These are phyloP conservation scores for Brachyhypopomus gauderio DNA, from an alignment of 2,113 vertebrate species.

Conservation along the genomic window DNA sequence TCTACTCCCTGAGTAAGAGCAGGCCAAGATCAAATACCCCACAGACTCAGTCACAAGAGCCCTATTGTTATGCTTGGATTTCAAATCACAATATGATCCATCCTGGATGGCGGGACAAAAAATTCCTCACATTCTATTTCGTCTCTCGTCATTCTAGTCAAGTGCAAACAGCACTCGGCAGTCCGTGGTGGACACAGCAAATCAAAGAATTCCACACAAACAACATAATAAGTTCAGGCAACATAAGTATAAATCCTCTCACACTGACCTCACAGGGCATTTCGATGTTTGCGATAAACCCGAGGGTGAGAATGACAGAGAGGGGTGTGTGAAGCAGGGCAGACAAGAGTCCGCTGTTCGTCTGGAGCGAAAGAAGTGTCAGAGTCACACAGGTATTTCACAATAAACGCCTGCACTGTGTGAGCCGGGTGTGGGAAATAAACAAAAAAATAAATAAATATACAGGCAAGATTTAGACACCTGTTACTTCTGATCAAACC, in stretches of 20 bases:
- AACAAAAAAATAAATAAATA: conserved; percentile 1
- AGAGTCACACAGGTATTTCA: conserved; percentile 77
- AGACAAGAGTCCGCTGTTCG: conserved; percentile 76
- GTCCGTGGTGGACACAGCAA: not conserved
- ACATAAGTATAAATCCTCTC: not conserved
- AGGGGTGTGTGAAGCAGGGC: conserved; percentile 41
- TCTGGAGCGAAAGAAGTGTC: conserved; percentile 63
- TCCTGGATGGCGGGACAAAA: conserved; percentile 1
- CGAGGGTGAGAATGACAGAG: conserved; percentile 54
- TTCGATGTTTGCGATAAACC: conserved; percentile 37
- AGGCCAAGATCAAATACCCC: conserved; percentile 11
- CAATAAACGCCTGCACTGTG: conserved; percentile 73
- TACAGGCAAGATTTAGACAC: conserved; percentile 57
- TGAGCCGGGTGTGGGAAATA: conserved; percentile 35
- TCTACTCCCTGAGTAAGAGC: conserved; percentile 26
- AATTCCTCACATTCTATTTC: conserved; percentile 27
- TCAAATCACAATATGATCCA: conserved; percentile 44
- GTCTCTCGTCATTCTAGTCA: not conserved
- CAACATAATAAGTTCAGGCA: not conserved
- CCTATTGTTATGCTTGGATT: conserved; percentile 44
- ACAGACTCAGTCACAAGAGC: conserved; percentile 31
- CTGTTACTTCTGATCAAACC: conserved; percentile 58
- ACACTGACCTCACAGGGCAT: conserved; percentile 1
- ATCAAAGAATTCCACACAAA: not conserved
- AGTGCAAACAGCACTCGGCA: not conserved